A percentile compares a stretch with the other conserved stretches of the same genome.
phyloP scores from a whole-genome alignment of 2,888 invertebrate genomes.

The Xylocampa areola region DNA sequence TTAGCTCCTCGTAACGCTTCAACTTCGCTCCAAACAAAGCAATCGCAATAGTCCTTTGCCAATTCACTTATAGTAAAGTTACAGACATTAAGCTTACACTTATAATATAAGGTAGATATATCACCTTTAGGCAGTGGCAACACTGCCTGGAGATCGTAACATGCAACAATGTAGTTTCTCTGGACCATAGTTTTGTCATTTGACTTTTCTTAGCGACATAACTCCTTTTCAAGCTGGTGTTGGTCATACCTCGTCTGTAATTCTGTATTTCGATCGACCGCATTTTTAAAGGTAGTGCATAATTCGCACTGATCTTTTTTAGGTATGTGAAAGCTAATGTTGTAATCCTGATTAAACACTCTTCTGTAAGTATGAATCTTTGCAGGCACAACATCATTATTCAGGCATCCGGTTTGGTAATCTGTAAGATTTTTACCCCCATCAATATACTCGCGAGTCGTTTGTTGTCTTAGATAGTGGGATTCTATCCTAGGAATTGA shows the following conservation, averaged over 20 bases:
- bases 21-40: constrained; percentile 46
- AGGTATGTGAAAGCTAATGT: constrained; percentile 32
- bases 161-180: constrained; percentile 34
- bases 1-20: constrained; percentile 43
- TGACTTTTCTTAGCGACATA: constrained; percentile 31
- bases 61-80: constrained; percentile 49
- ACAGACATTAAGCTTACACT: constrained; percentile 42
- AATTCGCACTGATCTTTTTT: constrained; percentile 31
- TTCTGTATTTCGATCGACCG: constrained; percentile 20
- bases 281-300: constrained; percentile 32
- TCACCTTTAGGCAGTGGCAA: constrained; percentile 44
- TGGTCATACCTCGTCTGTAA: constrained; percentile 26
- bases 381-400: constrained; percentile 18
- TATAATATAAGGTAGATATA: constrained; percentile 43
- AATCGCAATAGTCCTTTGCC: constrained; percentile 37
- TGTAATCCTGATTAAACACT: constrained; percentile 32
- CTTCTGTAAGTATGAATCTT: constrained; percentile 19
- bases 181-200: constrained; percentile 30
- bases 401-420: constrained; percentile 21
- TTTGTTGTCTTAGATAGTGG: constrained; percentile 42
- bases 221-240: constrained; percentile 38
- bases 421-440: constrained; percentile 38
- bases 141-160: constrained; percentile 45
- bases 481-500: constrained; percentile 47
- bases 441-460: constrained; percentile 41